Base-by-base conservation (phyloP, 2,888 invertebrate species). In the Cordilura impudica region DNA sequence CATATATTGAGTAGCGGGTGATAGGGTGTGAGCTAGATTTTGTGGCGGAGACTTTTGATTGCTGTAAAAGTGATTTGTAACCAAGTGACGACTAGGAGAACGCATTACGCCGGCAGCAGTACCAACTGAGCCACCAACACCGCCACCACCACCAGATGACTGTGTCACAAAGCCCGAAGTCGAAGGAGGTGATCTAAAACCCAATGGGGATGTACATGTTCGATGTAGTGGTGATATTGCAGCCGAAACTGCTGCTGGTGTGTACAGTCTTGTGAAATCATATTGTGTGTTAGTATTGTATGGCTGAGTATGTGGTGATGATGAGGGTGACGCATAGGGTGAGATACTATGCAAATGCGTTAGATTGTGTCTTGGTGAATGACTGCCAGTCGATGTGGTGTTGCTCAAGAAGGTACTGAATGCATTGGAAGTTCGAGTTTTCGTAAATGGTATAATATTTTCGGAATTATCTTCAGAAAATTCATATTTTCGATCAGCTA, bases 401-500 rank as follows among this genome's bases (percentile, higher is more conserved):
- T 51, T 76, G 16, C 45, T 51, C 10, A 75, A 66, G 51, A 70
- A 70, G 53, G 84, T 84, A 84, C 84, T 82, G 81, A 82, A 80
- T 60, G 76, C 73, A 65, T 70, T 81, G 39, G 82, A 71, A 43
- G 85, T 85, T 43, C 84, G 86, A 78, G 84, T 86, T 83, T 87
- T 91, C 80, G 87, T 91, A 84, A 87, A 89, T 54, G 87, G 90
- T 84, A 93, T 91, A 72, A 93, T 93, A 83, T 93, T 93, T 84
- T 93, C 93, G 0, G 92, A 91, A 82, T 93, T 93, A 77, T 96
- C 96, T 84, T 96, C 96, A 0, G 95, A 95, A 86, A 97, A 97
- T 86, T 97, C 97, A 87, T 97, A 97, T 87, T 96, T 97, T 88
- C 97, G 97, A 85, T 97, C 97, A 0, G 97, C 97, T 63, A 97